Evolutionary conservation across 2,888 invertebrate species (phyloP), one percentile per base, ranked within the genome.

Genomic region (Heptascelio sp.): DNA sequence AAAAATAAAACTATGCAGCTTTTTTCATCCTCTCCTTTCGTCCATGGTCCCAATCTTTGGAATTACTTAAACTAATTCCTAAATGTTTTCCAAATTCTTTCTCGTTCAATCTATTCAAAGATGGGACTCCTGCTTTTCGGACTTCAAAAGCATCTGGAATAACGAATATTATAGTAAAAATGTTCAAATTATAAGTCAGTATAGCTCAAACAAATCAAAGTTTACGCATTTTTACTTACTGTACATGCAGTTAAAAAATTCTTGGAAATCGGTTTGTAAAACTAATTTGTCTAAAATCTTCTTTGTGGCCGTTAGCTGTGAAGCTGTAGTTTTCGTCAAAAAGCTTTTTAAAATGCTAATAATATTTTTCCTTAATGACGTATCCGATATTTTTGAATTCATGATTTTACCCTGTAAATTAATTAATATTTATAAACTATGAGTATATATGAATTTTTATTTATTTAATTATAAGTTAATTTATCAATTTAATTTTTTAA

Each of bases 81-180:
- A 71, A 23, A 19, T 71, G 71, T 17, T 71, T 71, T n/a, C 71
- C 71, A 34, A 71, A 71, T 17, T 71, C 71, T 13, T 59, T 71
- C 25, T 59, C 71, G 40, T 71, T 71, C 6, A 71, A 21, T 68
- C 9, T 8, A 23, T 37, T 25, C 6, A 68, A 9, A 19, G 55
- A 26, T 21, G 67, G 67, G 1, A 68, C 6, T 9, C 3, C 13
- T 37, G 53, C 55, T 8, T 23, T 55, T 25, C 40, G 15, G 53
- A 23, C 26, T 55, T 53, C 55, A n/a, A 49, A 0, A 34, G 34
- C 67, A 51, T 37, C 67, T 68, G 40, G n/a, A 60, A 60, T 40
- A 40, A 40, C 40, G 13, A 40, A 40, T 40, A 40, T 40, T 40
- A 40, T 40, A 40, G 40, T 40, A 40, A 40, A 40, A 40, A 40